Conservation (phyloP, 2,113 vertebrate genomes). For the Uropsilus gracilis region DNA sequence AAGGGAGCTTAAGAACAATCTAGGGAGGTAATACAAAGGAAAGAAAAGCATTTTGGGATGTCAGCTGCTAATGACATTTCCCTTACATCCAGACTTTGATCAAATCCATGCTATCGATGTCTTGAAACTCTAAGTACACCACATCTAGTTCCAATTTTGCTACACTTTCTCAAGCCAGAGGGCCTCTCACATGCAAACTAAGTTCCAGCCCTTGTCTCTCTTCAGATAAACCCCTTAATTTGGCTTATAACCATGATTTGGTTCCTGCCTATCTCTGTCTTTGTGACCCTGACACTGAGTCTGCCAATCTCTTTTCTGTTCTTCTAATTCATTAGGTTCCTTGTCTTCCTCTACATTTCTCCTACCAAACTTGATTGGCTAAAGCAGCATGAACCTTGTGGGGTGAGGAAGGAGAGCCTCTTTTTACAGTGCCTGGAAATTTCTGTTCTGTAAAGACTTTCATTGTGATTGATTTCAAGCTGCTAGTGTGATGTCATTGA, state of each 20-base stretch:
- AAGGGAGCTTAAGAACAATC: background rate
- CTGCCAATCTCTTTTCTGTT: background rate
- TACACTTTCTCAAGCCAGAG: background rate
- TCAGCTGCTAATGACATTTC: background rate
- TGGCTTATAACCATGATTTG: background rate
- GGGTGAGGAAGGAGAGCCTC: background rate
- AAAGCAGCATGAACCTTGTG: background rate
- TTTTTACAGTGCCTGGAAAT: background rate
- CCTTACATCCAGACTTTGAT: background rate
- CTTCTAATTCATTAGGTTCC: background rate
- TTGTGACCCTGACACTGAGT: background rate
- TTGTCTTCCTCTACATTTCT: background rate
- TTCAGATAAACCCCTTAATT: background rate
- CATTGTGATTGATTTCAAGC: background rate
- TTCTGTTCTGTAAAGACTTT: background rate
- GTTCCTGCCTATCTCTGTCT: background rate
- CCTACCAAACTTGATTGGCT: background rate
- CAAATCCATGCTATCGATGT: background rate
- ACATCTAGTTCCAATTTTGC: background rate
- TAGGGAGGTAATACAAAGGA: background rate
- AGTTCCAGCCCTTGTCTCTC: background rate
- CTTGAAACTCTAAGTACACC: background rate
- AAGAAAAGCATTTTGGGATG: background rate
- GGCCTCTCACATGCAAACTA: background rate
- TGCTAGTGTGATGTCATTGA: background rate